phyloP scores from a whole-genome alignment of 2,797 vertebrate genomes.

The Avahi laniger region DNA sequence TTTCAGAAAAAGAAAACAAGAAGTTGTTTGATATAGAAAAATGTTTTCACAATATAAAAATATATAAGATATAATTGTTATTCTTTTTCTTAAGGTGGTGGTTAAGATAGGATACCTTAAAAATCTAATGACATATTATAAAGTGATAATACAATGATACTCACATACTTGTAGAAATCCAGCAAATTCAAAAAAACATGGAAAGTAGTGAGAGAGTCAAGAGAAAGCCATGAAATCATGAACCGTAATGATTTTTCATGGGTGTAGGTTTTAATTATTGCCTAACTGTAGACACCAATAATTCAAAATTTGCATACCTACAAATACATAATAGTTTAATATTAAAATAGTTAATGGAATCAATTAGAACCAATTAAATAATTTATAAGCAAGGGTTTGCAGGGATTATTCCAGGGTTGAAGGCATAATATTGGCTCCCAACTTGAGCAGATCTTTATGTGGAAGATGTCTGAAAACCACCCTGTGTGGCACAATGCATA shows the following conservation, averaged over 20 bases:
- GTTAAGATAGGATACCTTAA: not conserved
- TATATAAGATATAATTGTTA: not conserved
- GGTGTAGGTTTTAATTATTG: not conserved
- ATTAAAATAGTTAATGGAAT: not conserved
- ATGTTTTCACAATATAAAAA: no score
- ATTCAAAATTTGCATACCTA: not conserved
- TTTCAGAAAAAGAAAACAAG: not conserved
- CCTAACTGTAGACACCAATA: not conserved
- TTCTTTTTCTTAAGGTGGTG: not conserved
- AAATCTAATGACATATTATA: not conserved
- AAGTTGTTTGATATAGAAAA: not conserved
- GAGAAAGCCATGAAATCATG: not conserved
- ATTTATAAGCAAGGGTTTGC: not conserved
- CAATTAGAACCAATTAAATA: not conserved
- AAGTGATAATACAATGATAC: not conserved
- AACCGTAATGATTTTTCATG: not conserved
- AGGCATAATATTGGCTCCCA: accelerated
- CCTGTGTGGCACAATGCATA: not conserved
- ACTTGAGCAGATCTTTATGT: not conserved
- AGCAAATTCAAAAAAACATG: not conserved
- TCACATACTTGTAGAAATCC: not conserved
- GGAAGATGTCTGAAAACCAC: not conserved
- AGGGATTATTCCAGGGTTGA: not conserved
- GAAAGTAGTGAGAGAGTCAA: not conserved
- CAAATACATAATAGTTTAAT: not conserved